phyloP scores from a whole-genome alignment of 30 jellyfish, hydroid and myxozoan genomes.

The Aurelia sp. region DNA sequence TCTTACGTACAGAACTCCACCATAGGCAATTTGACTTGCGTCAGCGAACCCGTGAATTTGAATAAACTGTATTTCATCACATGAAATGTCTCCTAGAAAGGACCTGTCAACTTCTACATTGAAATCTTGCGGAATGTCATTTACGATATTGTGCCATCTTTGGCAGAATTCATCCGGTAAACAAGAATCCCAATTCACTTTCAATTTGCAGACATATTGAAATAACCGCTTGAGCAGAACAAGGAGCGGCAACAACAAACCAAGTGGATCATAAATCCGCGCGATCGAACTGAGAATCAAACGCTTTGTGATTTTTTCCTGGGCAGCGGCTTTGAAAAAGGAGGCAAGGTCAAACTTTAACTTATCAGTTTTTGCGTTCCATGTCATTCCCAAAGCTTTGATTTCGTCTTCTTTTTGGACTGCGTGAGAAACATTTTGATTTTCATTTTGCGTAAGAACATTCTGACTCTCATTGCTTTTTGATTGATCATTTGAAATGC shows the following conservation, averaged over 20 bases:
- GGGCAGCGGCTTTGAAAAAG: neutral
- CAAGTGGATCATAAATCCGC: constrained; percentile 44
- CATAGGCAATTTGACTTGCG: constrained; percentile 31
- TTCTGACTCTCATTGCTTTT: too few species aligned
- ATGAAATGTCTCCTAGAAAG: neutral
- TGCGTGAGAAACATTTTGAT: too few species aligned
- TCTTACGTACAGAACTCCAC: constrained; percentile 32
- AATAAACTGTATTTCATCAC: neutral
- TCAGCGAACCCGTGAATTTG: constrained; percentile 39
- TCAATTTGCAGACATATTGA: constrained; percentile 35
- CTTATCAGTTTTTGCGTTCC: constrained; percentile 18
- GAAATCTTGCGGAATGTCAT: neutral
- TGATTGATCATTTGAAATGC: too few species aligned
- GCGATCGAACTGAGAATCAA: neutral
- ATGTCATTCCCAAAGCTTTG: constrained; percentile 23
- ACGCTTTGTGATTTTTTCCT: neutral
- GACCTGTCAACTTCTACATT: neutral
- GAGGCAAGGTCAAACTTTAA: neutral
- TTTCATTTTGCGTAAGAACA: too few species aligned
- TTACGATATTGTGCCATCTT: constrained; percentile 13
- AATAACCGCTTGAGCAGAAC: constrained; percentile 20
- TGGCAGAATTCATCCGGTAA: constrained; percentile 14
- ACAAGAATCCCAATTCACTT: constrained; percentile 17
- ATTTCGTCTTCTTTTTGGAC: constrained; percentile 1
- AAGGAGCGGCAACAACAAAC: constrained; percentile 12